Evolutionary conservation across 1,140 invertebrate species (phyloP).

Genomic region (Anagrus nilaparvatae): DNA sequence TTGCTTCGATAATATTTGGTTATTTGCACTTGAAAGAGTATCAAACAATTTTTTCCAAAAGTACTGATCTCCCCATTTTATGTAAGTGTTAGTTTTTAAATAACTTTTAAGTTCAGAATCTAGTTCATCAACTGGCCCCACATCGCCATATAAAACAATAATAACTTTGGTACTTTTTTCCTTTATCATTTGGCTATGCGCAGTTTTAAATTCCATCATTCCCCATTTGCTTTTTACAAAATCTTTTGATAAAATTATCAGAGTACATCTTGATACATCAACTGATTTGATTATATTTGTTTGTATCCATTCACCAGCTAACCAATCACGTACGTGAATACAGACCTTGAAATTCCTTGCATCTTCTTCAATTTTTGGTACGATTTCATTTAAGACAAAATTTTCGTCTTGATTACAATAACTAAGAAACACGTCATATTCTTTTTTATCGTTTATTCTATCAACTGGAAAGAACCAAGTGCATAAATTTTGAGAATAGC

Average conservation of each 20-base stretch:
- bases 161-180: conserved; percentile 65
- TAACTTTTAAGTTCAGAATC: conserved; percentile 69
- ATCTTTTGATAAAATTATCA: conserved; percentile 71
- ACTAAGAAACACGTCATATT: conserved; percentile 80
- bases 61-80: conserved; percentile 72
- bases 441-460: conserved; percentile 65
- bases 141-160: conserved; percentile 66
- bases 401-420: conserved; percentile 73
- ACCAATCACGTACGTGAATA: conserved; percentile 74
- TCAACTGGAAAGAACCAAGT: conserved; percentile 58
- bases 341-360: conserved; percentile 55
- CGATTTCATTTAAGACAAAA: conserved; percentile 58
- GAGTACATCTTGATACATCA: conserved; percentile 64
- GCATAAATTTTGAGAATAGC: conserved; percentile 54
- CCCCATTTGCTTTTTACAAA: conserved; percentile 81
- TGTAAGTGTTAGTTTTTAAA: conserved; percentile 74
- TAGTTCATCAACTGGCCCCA: conserved; percentile 49
- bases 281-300: conserved; percentile 71
- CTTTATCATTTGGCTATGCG: conserved; percentile 56
- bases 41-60: conserved; percentile 79
- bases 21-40: conserved; percentile 59
- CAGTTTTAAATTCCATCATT: conserved; percentile 70
- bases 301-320: conserved; percentile 57
- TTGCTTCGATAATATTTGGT: no score
- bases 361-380: conserved; percentile 55